Evolutionary conservation across 2,888 invertebrate species (phyloP), one percentile per base, ranked within the genome.

Genomic region (Melanostoma scalare): DNA sequence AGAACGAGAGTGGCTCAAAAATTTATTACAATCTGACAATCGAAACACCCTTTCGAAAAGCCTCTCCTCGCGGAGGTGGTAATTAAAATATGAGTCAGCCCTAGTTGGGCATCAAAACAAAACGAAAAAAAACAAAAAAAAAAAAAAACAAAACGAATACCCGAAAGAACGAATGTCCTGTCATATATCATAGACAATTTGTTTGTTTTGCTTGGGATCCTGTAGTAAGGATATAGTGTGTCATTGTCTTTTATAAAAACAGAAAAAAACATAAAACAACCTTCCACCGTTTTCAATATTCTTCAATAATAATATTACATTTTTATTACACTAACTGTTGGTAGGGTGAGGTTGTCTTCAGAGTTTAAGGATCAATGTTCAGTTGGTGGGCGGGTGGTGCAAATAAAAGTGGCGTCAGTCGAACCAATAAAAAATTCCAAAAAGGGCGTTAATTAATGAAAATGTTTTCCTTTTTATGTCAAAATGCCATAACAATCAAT

Each of bases 41-140:
- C 46, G 61, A 69, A 40, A 36, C 50, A 67, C 55, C 48, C 55
- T 38, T 35, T 10, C 38, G 20, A 20, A 20, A 20, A 20, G 20
- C 20, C 20, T 2, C 55, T 4, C 2, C 9, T 9, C 3, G 9
- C 8, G 30, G 72, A 3, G 42, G 56, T 68, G 77, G 82, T 82
- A 82, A 77, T 77, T 82, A 82, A 82, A 77, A 82, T 82, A 78
- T 82, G 82, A 82, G 63, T 78, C 82, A 74, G 68, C 69, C 55
- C 69, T 56, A 63, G 73, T 80, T 65, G 56, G 33, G 6, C 33
- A 42, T 71, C 42, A 63, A 50, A 56, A 73, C 61, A 61, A 56
- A 55, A 53, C 61, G 50, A 46, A 69, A 30, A 40, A 38, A 33
- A 31, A 5, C 35, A 53, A 48, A 67, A 53, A 60, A 67, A 65